A percentile compares a stretch with the other conserved stretches of the same genome.
Evolutionary conservation across 2,113 vertebrate genomes (phyloP).

Genomic region (Trachemys scripta): DNA sequence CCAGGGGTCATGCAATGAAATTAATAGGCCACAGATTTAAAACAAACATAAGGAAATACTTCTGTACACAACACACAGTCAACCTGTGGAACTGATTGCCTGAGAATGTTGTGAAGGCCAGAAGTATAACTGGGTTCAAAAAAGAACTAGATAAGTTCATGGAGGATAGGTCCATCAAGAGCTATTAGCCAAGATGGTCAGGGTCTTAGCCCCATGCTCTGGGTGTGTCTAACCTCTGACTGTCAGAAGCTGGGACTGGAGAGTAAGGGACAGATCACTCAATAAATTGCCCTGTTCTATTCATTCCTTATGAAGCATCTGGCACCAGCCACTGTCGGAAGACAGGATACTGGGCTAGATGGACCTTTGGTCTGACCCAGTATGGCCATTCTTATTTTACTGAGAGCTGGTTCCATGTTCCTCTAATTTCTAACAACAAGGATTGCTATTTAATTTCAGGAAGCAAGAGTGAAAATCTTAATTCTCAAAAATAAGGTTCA

Average conservation of each 20-base stretch:
- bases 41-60: neutral
- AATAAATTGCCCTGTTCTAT: neutral
- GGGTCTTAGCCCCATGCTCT: neutral
- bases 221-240: neutral
- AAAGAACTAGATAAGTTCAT: too few species aligned
- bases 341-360: neutral
- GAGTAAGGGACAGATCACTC: neutral
- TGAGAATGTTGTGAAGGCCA: too few species aligned
- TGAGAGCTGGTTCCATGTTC: neutral
- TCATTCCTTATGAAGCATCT: neutral
- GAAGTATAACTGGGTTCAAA: too few species aligned
- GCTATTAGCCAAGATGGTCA: too few species aligned
- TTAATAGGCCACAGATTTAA: too few species aligned
- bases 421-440: neutral
- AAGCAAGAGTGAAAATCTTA: neutral
- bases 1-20: too few species aligned
- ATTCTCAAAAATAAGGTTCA: neutral
- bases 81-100: too few species aligned
- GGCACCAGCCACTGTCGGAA: neutral
- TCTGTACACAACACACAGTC: too few species aligned
- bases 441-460: neutral
- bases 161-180: too few species aligned
- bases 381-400: neutral
- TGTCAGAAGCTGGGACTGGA: neutral
- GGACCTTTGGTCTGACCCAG: neutral